These are phyloP conservation scores for Prinia subflava DNA, from an alignment of 2,113 vertebrate species.

Conservation along the genomic window DNA sequence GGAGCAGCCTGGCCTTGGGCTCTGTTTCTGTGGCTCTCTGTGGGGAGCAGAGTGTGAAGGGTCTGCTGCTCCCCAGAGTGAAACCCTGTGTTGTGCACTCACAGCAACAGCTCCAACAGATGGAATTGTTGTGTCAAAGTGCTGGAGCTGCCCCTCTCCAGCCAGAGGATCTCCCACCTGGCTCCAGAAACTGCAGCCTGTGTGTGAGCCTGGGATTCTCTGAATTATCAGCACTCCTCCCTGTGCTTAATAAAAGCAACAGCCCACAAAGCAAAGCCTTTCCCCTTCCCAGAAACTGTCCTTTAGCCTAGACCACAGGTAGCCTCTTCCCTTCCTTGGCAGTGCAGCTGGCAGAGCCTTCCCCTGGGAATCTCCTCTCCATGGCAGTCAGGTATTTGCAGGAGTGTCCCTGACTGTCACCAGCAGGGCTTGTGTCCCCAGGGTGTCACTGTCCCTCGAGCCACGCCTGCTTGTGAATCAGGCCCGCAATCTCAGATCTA, in stretches of 20 bases:
- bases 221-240: neutral
- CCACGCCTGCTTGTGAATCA: neutral
- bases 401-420: neutral
- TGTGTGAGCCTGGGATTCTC: neutral
- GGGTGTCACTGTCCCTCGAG: neutral
- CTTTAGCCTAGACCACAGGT: neutral
- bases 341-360: neutral
- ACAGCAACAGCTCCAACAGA: neutral
- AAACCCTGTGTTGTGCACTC: neutral
- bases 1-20: neutral
- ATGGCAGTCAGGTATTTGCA: fast-evolving
- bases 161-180: neutral
- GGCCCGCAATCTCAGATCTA: neutral
- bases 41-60: neutral
- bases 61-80: neutral
- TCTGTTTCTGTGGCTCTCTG: neutral
- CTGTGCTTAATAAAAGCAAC: neutral
- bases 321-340: neutral
- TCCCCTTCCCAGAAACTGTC: neutral
- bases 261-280: neutral
- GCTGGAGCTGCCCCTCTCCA: neutral
- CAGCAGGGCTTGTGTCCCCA: neutral
- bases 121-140: fast-evolving
- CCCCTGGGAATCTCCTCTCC: neutral
- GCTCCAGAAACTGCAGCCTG: neutral